Evolutionary conservation across 2,797 vertebrate species (phyloP), one percentile per base, ranked within the genome.

Genomic region (Capromys pilorides): DNA sequence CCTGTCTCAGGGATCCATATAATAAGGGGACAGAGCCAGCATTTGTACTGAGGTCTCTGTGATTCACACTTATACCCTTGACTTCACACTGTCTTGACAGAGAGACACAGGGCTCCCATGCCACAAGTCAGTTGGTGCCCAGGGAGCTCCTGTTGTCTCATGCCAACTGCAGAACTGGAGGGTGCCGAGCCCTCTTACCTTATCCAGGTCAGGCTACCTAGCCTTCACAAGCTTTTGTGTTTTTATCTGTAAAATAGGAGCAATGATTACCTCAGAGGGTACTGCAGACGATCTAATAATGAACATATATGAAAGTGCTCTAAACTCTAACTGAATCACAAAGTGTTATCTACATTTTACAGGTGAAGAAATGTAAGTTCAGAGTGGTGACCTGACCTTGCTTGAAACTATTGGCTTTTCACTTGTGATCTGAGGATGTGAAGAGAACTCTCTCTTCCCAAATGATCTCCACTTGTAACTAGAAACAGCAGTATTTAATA

Each of bases 181-280:
- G 59, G 12, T 26, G 33, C 16, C 9, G 16, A 54, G 31, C 21
- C 26, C 41, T 92, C 88, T 86, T 71, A 67, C 13, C 81, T 59
- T 84, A 79, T 49, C 8, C 45, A 92, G 83, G 49, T 61, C 19
- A 88, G 45, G 31, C 45, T 88, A 75, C 49, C 91, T 86, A 75
- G 79, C 45, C 28, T 94, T 69, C 2, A 31, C 59, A 75, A 93
- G 77, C 45, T 94, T 91, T 36, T n/a, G 49, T 78, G 89, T 21
- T 18, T 67, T 94, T 94, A 45, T 92, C 61, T 94, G 28, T 82
- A 91, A 94, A 90, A 94, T 69, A 45, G 49, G 45, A 89, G 54
- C 59, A 73, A 80, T 88, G 91, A 79, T 85, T 36, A 93, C 28
- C 9, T 82, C 61, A 92, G 67, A 87, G 33, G 18, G 13, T 85